These are phyloP conservation scores for Diceros bicornis DNA, from an alignment of 2,797 vertebrate genomes.

Conservation along the genomic window DNA sequence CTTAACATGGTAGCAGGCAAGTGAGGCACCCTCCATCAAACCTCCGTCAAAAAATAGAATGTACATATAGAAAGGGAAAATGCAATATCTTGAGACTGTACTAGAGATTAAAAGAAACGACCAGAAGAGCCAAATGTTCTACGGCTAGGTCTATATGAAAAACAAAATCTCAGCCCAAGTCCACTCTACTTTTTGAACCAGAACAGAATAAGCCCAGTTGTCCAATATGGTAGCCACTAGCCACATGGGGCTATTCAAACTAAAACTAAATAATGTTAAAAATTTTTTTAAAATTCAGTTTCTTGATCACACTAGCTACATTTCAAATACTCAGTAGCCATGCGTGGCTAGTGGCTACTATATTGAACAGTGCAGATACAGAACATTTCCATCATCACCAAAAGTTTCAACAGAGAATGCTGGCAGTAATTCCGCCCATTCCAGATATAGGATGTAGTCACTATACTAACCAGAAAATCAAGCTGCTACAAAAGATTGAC, in stretches of 20 bases:
- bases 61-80: neutral
- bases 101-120: slow-evolving; percentile 5
- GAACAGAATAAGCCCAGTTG: neutral
- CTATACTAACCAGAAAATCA: neutral
- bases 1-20: neutral
- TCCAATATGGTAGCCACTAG: neutral
- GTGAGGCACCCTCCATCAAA: neutral
- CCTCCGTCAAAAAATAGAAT: neutral
- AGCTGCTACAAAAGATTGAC: neutral
- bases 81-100: neutral
- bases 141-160: neutral
- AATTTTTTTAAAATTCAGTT: neutral
- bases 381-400: neutral
- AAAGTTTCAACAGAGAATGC: neutral
- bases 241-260: neutral
- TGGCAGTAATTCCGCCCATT: neutral
- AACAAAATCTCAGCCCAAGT: neutral
- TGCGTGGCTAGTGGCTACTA: neutral
- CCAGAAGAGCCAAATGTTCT: neutral
- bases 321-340: neutral
- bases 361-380: neutral
- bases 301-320: neutral
- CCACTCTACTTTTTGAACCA: neutral
- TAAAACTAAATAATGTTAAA: slow-evolving; percentile 19
- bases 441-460: neutral